Conservation (phyloP, 1,140 invertebrate genomes). For the Zaprionus davidi region DNA sequence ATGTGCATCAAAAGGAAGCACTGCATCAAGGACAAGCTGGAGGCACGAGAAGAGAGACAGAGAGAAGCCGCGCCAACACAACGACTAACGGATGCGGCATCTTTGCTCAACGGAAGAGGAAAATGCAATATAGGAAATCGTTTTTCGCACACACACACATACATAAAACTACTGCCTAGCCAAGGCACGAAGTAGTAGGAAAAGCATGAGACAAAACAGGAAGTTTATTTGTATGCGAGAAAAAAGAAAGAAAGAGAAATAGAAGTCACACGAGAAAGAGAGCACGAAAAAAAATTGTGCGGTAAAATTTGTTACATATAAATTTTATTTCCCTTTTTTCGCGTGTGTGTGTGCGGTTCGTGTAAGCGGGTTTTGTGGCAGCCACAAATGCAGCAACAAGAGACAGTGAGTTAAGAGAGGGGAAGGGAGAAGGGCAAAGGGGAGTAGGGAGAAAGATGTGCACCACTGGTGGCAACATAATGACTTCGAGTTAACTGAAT, state of each 20-base stretch:
- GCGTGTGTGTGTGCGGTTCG: conserved; percentile 1
- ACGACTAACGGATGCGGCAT: conserved; percentile 70
- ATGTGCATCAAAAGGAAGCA: conserved; percentile 37
- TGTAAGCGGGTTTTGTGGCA: conserved; percentile 17
- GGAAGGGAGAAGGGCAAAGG: background rate
- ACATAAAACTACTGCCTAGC: conserved; percentile 36
- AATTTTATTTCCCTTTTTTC: conserved; percentile 3
- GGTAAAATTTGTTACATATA: conserved; percentile 42
- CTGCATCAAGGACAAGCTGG: background rate
- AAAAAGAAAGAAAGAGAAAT: background rate
- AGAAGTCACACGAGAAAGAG: conserved; percentile 1
- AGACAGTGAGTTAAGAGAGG: background rate
- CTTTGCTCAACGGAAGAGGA: conserved; percentile 77
- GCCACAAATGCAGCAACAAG: conserved; percentile 5
- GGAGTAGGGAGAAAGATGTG: background rate
- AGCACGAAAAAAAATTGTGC: conserved; percentile 15
- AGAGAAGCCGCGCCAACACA: conserved; percentile 18
- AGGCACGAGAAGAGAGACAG: too few species aligned
- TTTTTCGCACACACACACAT: conserved; percentile 73
- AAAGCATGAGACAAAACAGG: conserved; percentile 68
- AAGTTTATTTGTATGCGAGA: conserved; percentile 67
- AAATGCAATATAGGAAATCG: conserved; percentile 83
- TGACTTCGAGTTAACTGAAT: conserved; percentile 28
- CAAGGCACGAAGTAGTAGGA: conserved; percentile 9
- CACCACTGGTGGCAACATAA: conserved; percentile 14